A percentile compares a stretch with the other conserved stretches of the same genome.
phyloP scores from a whole-genome alignment of 2,113 vertebrate species.

The Patagioenas fasciata region DNA sequence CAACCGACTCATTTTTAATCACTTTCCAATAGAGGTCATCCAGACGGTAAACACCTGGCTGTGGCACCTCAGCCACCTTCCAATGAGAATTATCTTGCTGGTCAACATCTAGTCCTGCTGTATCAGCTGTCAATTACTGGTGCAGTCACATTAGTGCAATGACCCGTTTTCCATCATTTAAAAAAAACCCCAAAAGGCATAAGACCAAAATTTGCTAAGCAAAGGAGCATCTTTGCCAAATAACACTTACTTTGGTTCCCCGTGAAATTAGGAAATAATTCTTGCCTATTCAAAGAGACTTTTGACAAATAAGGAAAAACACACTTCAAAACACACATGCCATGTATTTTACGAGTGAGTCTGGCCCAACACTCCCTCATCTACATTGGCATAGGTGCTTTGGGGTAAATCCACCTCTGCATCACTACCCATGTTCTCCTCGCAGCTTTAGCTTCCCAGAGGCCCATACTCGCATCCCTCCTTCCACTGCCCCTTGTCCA shows the following conservation, averaged over 20 bases:
- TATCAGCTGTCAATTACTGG: background rate
- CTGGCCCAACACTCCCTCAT: background rate
- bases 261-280: rapidly evolving
- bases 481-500: background rate
- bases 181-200: background rate
- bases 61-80: background rate
- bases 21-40: background rate
- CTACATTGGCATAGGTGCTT: background rate
- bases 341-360: background rate
- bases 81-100: background rate
- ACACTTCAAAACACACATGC: background rate
- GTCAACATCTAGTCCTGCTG: background rate
- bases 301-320: background rate
- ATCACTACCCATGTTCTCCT: background rate
- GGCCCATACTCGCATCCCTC: background rate
- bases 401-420: background rate
- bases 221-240: background rate
- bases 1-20: slow-evolving; percentile 9
- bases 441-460: background rate
- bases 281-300: background rate
- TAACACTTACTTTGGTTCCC: rapidly evolving
- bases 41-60: slow-evolving; percentile 38
- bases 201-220: background rate
- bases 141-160: background rate
- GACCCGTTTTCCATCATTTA: background rate